Evolutionary conservation across 2,797 vertebrate genomes (phyloP).

Genomic region (Acipenser ruthenus): DNA sequence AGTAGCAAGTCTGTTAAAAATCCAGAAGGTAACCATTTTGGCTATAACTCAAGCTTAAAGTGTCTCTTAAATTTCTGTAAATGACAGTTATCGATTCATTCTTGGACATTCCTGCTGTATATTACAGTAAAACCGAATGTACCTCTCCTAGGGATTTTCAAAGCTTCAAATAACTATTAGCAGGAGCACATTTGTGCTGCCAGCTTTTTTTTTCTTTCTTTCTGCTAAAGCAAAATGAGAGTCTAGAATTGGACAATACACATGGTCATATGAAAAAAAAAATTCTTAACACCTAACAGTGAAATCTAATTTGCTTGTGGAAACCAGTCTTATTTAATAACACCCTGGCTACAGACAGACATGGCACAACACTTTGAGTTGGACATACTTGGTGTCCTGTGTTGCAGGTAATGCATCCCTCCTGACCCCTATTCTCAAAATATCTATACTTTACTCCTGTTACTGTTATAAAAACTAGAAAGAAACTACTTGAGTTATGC

Average conservation of each 20-base stretch:
- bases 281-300: too few relatives aligned
- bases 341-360: too few relatives aligned
- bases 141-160: constrained; percentile 10
- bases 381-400: too few relatives aligned
- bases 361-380: too few relatives aligned
- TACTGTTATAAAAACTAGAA: too few relatives aligned
- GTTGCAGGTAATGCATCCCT: too few relatives aligned
- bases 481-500: too few relatives aligned
- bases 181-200: constrained; percentile 8
- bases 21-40: constrained; percentile 42
- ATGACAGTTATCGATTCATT: constrained; percentile 47
- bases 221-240: constrained; percentile 22
- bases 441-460: too few relatives aligned
- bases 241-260: constrained; percentile 11
- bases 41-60: constrained; percentile 46
- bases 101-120: constrained; percentile 24
- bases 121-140: constrained; percentile 15
- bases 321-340: too few relatives aligned
- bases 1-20: constrained; percentile 35
- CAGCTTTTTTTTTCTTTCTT: not conserved
- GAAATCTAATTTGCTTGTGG: too few relatives aligned
- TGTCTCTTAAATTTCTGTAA: constrained; percentile 46
- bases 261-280: not conserved
- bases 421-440: too few relatives aligned
- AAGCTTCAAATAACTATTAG: constrained; percentile 10